Evolutionary conservation across 1,140 invertebrate genomes (phyloP), one percentile per base, ranked within the genome.

Genomic region (Plutomurus gul): DNA sequence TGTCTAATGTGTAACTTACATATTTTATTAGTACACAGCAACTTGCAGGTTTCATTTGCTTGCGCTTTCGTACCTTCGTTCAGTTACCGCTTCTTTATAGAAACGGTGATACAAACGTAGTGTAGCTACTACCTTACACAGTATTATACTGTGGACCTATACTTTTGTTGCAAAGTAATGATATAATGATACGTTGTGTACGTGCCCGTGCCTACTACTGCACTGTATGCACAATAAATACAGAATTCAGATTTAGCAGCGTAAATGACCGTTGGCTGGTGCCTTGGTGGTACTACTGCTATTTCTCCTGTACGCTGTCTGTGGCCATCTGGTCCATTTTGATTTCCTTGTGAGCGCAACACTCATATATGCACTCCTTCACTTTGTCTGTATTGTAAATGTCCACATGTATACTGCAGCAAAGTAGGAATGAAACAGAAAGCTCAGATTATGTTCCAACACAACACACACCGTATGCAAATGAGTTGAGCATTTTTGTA

Each of bases 401-500:
- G 13, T n/a, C 10, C 8, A 43, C 13, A 30, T 73, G 20, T 27
- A 27, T n/a, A 40, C 20, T 20, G 43, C 27, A 27, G 30, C 27
- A 65, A 65, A n/a, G n/a, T 51, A 51, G 47, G 47, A 22, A 25
- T 0, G 18, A 16, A 51, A 18, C 20, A 22, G 20, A 20, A 49
- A 49, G 47, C 13, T 30, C 33, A 2, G 20, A 46, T 60, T 73
- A 73, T 46, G 18, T 20, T 11, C 13, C 18, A 43, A 36, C 22
- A 18, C 10, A 8, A 6, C 5, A n/a, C 60, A 46, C 76, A 43
- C 46, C 72, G 20, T 78, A 78, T 73, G 76, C 46, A 78, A 72
- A 78, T 78, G 76, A 78, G 76, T 4, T 49, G 8, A 40, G 27
- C 47, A 46, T 71, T 78, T 78, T 73, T 72, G 40, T 71, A 71